phyloP scores from a whole-genome alignment of 2,797 vertebrate genomes.

The Sebastiscus tertius region DNA sequence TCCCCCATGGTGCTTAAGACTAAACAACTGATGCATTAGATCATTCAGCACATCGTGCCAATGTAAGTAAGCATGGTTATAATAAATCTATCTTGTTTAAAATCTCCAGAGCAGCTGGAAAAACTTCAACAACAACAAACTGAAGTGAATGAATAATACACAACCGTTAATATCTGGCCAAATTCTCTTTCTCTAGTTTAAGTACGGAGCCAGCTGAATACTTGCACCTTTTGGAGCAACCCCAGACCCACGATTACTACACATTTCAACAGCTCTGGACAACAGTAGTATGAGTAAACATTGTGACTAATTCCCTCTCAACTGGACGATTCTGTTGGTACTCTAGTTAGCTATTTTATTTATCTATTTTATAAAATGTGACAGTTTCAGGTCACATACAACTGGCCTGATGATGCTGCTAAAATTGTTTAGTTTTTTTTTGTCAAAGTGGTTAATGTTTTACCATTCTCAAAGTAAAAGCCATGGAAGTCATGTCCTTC shows the following conservation, averaged over 20 bases:
- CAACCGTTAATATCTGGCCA: not conserved
- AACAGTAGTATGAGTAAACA: not conserved
- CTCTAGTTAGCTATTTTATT: not conserved
- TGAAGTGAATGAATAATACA: not conserved
- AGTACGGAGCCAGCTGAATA: not conserved
- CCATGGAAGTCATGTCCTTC: constrained; percentile 97
- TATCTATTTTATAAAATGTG: not conserved
- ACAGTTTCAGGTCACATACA: not conserved
- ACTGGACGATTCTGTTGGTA: not conserved
- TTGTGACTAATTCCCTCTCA: not conserved
- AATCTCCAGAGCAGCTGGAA: not conserved
- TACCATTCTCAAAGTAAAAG: constrained; percentile 97
- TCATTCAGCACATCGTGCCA: not conserved
- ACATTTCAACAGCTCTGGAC: not conserved
- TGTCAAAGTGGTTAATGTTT: not conserved
- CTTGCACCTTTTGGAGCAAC: not conserved
- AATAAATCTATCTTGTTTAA: not conserved
- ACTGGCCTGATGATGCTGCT: not conserved
- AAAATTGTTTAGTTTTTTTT: not conserved
- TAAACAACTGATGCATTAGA: not conserved
- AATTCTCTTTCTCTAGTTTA: not conserved
- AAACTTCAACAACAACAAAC: not conserved
- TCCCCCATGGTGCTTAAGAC: not conserved
- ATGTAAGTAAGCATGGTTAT: not conserved
- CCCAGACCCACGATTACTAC: not conserved